Conservation (phyloP, 2,797 vertebrate genomes). For the Danio choprae region DNA sequence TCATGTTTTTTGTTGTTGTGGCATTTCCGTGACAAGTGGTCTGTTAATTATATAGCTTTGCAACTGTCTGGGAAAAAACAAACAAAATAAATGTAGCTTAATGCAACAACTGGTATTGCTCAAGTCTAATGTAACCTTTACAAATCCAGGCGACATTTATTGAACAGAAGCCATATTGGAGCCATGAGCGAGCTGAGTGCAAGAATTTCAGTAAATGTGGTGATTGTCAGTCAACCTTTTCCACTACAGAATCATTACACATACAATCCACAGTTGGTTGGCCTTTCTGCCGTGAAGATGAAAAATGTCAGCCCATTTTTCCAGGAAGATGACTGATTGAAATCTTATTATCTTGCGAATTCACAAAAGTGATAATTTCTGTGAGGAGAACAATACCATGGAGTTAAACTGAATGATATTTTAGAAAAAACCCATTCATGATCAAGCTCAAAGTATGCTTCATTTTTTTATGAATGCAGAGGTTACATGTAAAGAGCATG, state of each 20-base stretch:
- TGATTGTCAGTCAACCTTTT: constrained; percentile 61
- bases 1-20: background rate
- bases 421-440: background rate
- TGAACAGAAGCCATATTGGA: constrained; percentile 3
- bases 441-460: background rate
- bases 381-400: background rate
- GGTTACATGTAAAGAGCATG: no score
- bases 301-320: constrained; percentile 60
- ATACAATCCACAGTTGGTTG: constrained; percentile 22
- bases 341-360: constrained; percentile 52
- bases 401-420: background rate
- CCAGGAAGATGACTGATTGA: constrained; percentile 35
- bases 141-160: constrained; percentile 2
- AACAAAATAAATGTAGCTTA: background rate
- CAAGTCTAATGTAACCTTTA: constrained; percentile 20
- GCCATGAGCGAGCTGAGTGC: background rate
- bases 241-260: constrained; percentile 25
- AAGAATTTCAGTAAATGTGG: constrained; percentile 24
- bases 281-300: constrained; percentile 41
- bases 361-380: background rate
- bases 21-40: background rate
- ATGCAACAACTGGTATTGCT: background rate
- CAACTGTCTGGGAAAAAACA: background rate
- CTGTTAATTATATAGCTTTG: background rate
- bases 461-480: no score